Percentiles rank a stretch among this genome's conserved stretches.
Evolutionary conservation across 1,140 invertebrate species (phyloP).

Genomic region (Bombus waltoni): DNA sequence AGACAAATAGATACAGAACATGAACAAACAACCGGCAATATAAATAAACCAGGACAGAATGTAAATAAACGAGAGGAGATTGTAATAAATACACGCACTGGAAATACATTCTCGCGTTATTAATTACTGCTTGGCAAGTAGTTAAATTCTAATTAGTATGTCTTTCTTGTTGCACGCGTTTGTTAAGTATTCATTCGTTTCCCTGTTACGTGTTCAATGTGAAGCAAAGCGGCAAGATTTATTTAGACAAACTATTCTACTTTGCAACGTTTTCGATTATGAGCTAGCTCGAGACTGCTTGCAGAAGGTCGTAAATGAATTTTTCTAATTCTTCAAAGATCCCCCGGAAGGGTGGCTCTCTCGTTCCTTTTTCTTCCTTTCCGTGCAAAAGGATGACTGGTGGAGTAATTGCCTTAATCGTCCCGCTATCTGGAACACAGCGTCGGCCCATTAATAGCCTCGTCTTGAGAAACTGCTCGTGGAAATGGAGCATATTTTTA

Average conservation of each 20-base stretch:
- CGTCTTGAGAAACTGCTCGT: conserved; percentile 16
- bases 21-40: too few species aligned
- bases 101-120: too few species aligned
- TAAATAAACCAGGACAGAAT: too few species aligned
- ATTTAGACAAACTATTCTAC: neutral
- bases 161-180: too few species aligned
- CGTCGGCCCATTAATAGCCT: conserved; percentile 60
- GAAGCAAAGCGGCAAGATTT: neutral
- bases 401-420: conserved; percentile 69
- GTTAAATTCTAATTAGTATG: too few species aligned
- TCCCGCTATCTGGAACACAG: conserved; percentile 54
- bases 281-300: neutral
- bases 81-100: too few species aligned
- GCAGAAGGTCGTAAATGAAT: neutral
- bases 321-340: neutral
- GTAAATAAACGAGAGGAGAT: too few species aligned
- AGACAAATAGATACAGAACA: too few species aligned
- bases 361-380: neutral
- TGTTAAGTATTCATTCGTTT: too few species aligned
- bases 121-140: too few species aligned
- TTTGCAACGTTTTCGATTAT: neutral
- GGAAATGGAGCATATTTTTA: conserved; percentile 11
- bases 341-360: neutral
- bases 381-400: neutral
- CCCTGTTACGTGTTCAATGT: neutral